Evolutionary conservation across 1,140 invertebrate genomes (phyloP).

Genomic region (Achroia grisella): DNA sequence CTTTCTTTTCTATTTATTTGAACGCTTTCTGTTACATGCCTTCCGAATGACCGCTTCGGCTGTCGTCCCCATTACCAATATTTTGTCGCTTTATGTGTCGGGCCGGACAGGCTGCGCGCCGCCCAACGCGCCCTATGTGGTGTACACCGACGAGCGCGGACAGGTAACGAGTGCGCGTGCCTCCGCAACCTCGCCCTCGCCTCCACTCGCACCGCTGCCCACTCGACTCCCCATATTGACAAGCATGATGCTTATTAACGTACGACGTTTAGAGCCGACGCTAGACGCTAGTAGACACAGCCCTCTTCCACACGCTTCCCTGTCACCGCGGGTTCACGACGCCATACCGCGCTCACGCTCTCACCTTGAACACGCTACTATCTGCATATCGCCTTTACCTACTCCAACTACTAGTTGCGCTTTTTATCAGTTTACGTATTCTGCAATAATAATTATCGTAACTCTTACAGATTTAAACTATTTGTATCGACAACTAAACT

Average conservation of each 20-base stretch:
- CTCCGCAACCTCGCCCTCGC: slow-evolving; percentile 13
- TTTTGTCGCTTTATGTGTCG: slow-evolving; percentile 69
- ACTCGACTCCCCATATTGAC: not conserved
- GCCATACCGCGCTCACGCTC: slow-evolving; percentile 36
- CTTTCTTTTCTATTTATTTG: slow-evolving; percentile 64
- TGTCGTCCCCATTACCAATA: slow-evolving; percentile 66
- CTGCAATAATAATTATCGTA: no score
- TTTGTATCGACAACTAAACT: no score
- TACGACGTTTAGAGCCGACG: slow-evolving; percentile 5
- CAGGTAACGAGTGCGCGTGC: slow-evolving; percentile 82
- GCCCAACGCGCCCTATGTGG: slow-evolving; percentile 92
- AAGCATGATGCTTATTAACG: slow-evolving; percentile 11
- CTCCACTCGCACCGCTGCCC: slow-evolving; percentile 2
- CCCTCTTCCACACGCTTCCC: slow-evolving; percentile 7
- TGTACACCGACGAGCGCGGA: slow-evolving; percentile 95
- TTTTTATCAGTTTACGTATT: not conserved
- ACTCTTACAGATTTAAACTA: no score
- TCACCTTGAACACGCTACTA: slow-evolving; percentile 10
- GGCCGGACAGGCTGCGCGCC: slow-evolving; percentile 74
- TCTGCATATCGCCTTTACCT: slow-evolving; percentile 41
- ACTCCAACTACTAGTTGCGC: slow-evolving; percentile 8
- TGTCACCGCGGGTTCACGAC: slow-evolving; percentile 22
- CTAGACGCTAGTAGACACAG: slow-evolving; percentile 27
- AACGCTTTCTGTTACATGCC: slow-evolving; percentile 75
- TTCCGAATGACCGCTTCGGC: slow-evolving; percentile 72